A percentile compares a stretch with the other conserved stretches of the same genome.
phyloP scores from a whole-genome alignment of 2,113 vertebrate genomes.

The Nesoenas mayeri region DNA sequence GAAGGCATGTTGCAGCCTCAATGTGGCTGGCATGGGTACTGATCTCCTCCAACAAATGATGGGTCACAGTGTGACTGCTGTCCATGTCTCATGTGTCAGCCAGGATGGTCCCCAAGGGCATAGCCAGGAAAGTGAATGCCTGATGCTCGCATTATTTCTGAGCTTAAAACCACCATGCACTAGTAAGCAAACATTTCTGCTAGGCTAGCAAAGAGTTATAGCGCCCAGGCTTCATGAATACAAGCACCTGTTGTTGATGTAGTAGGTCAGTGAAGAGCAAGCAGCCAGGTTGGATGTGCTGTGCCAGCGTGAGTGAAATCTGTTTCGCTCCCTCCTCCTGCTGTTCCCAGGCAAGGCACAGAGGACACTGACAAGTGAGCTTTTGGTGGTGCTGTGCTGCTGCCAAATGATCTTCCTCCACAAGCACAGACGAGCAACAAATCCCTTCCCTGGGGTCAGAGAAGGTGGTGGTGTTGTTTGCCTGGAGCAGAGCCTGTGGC shows the following conservation, averaged over 20 bases:
- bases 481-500: not conserved
- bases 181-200: not conserved
- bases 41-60: not conserved
- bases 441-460: not conserved
- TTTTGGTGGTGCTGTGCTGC: not conserved
- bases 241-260: not conserved
- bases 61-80: not conserved
- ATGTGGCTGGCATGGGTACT: rapidly evolving
- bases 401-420: not conserved
- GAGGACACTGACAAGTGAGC: not conserved
- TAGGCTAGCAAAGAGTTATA: not conserved
- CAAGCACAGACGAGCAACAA: not conserved
- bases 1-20: not conserved
- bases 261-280: not conserved
- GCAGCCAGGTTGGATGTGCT: not conserved
- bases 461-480: not conserved
- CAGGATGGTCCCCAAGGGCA: not conserved
- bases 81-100: rapidly evolving
- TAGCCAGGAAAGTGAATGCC: not conserved
- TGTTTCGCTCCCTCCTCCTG: not conserved
- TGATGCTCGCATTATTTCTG: not conserved
- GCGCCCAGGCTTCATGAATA: not conserved
- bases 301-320: not conserved
- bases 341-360: not conserved
- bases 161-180: not conserved